Percentiles rank a stretch among this genome's conserved stretches.
Evolutionary conservation across 2,113 vertebrate genomes (phyloP).

Genomic region (Felis catus): F.catus_Fca126_mat1.0 CM031417.1:44868501-44869000

Average conservation of each 20-base stretch:
- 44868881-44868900: no score
- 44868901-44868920: not conserved
- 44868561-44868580: not conserved
- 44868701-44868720: not conserved
- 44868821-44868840: not conserved
- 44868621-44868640: not conserved
- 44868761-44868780: not conserved
- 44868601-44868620: not conserved
- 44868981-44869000: not conserved
- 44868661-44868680: not conserved
- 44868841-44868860: not conserved
- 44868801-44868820: not conserved
- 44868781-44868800: not conserved
- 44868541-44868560: not conserved
- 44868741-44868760: rapidly evolving
- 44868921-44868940: not conserved
- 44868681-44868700: not conserved
- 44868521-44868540: not conserved
- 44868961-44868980: not conserved
- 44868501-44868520: not conserved
- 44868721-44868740: not conserved
- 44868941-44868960: not conserved
- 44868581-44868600: not conserved
- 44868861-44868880: not conserved
- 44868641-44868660: not conserved